Conservation (phyloP, 2,888 invertebrate genomes). For the Crioceris asparagi region DNA sequence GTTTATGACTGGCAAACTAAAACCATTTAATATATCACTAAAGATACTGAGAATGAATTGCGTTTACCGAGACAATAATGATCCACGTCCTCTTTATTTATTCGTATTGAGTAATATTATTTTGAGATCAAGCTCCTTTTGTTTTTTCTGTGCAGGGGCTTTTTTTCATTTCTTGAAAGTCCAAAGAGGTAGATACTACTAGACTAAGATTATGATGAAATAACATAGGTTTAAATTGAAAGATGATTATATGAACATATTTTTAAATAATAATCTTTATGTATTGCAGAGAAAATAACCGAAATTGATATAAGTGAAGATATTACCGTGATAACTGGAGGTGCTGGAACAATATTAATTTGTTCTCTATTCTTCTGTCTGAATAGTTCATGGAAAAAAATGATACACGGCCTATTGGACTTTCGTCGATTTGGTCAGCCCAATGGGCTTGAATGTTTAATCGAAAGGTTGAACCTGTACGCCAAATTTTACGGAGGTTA, state of each 20-base stretch:
- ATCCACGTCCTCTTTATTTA: background rate
- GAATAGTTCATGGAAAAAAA: background rate
- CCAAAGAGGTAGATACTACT: background rate
- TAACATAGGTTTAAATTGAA: no score
- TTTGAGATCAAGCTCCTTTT: background rate
- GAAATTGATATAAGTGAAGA: slow-evolving; percentile 2
- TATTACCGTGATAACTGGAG: slow-evolving; percentile 1
- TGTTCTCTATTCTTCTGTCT: background rate
- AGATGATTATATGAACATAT: no score
- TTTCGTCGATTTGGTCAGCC: background rate
- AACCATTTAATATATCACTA: background rate
- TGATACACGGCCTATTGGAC: background rate
- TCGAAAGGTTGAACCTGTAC: background rate
- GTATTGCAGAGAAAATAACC: background rate
- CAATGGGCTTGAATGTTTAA: background rate
- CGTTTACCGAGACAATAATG: background rate
- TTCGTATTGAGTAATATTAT: background rate
- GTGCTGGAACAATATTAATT: background rate
- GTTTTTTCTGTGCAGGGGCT: background rate
- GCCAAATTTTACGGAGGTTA: background rate
- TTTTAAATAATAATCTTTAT: no score
- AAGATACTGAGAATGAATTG: background rate
- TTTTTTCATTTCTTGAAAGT: background rate
- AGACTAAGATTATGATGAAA: background rate
- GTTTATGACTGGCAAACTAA: background rate